Base-by-base conservation (phyloP, 1,140 invertebrate species). In the Bombyx mori region DNA sequence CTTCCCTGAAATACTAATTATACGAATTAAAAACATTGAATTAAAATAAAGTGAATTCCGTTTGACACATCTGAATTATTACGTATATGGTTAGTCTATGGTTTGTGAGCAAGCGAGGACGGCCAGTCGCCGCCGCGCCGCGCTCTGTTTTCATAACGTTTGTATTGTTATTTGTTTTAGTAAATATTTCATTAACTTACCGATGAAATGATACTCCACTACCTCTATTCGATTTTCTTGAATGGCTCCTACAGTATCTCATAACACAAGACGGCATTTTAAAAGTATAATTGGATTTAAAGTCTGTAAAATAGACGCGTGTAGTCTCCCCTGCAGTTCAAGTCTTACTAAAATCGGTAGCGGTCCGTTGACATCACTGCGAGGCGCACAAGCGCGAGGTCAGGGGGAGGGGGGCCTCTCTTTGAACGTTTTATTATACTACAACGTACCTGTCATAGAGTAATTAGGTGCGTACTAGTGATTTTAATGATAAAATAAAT, bases 231-330 rank as follows among this genome's bases (percentile, higher is more conserved):
- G 26, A 22, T 9, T 54, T 54, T 46, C 44, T 54, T 44, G 53
- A 54, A 44, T n/a, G 22, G 18, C 45, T 54, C 18, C 10, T 44
- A 26, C 53, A 54, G 44, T 54, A 54, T 42, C 53, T 43, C 12
- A 54, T 45, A 45, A 54, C 53, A 46, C 53, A 54, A 3, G 53
- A 54, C 2, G 53, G 53, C 53, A 54, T 54, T 44, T 46, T 46
- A 35, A 35, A 35, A 35, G 26, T 35, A 35, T 35, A 1, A 35
- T 35, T 35, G 26, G 2, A 35, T 35, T 35, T 35, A 35, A 35
- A 35, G 26, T 35, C 26, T 35, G 26, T 35, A 35, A 35, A 35
- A 35, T 35, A 35, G 26, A 35, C 26, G 26, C 26, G 26, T 35
- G 26, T 35, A 35, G 26, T 35, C 26, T 35, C 26, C 26, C 26